phyloP scores from a whole-genome alignment of 2,113 vertebrate genomes.

The Lipophrys pholis region DNA sequence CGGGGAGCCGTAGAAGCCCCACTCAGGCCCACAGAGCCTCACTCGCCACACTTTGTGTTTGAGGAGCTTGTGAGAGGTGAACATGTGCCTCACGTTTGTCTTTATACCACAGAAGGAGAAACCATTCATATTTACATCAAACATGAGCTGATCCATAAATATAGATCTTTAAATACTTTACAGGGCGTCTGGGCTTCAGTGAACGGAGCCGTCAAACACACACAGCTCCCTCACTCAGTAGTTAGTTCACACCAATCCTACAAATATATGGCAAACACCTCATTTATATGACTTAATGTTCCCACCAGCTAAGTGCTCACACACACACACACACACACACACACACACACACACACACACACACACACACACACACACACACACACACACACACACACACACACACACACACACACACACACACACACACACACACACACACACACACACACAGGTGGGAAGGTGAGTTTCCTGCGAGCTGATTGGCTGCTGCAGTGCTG shows the following conservation, averaged over 20 bases:
- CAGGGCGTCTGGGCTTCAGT: slow-evolving; percentile 89
- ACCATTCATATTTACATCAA: slow-evolving; percentile 88
- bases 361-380: too few relatives aligned
- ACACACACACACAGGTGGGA: too few relatives aligned
- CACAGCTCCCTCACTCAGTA: slow-evolving; percentile 92
- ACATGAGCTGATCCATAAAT: slow-evolving; percentile 83
- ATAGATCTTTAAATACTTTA: slow-evolving; percentile 87
- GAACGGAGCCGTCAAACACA: slow-evolving; percentile 84
- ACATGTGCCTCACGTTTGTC: slow-evolving; percentile 86
- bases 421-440: too few relatives aligned
- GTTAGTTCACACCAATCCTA: slow-evolving; percentile 87
- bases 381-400: too few relatives aligned
- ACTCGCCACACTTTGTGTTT: slow-evolving; percentile 30
- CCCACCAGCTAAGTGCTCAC: slow-evolving; percentile 20
- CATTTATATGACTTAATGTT: slow-evolving; percentile 52
- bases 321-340: too few relatives aligned
- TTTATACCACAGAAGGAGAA: slow-evolving; percentile 92
- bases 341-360: too few relatives aligned
- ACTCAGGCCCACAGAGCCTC: too few relatives aligned
- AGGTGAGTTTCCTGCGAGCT: too few relatives aligned
- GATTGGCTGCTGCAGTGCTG: too few relatives aligned
- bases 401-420: too few relatives aligned
- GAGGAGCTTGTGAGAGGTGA: slow-evolving; percentile 69
- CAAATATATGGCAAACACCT: slow-evolving; percentile 36
- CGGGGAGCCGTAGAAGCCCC: too few relatives aligned